Base-by-base conservation (phyloP, 1,140 invertebrate genomes). In the Listronotus bonariensis region DNA sequence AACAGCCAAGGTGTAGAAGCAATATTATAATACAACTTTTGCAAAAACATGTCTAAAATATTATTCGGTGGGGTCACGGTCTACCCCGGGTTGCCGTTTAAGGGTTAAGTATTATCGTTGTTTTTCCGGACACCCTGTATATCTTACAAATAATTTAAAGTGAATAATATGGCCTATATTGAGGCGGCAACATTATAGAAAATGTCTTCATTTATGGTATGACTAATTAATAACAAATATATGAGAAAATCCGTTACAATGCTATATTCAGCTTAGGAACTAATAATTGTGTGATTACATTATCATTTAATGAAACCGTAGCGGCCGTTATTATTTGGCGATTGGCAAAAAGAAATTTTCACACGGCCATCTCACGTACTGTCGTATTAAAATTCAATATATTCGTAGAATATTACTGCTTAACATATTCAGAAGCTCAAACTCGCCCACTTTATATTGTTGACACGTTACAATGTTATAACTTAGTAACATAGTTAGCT, bases 341-440 rank as follows among this genome's bases (percentile, higher is more conserved):
- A 48, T 53, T 53, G 36, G 51, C 51, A 40, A 36, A 53, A 53
- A 53, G 51, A 36, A 53, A 53, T 26, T 53, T 53, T 53, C 51
- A 53, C 51, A 53, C 51, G 51, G 51, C 32, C 51, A 40, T 36
- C 51, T 38, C 51, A 53, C 36, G 51, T 48, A 48, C 36, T 36
- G 51, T n/a, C 51, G 51, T 53, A 53, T 53, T 53, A 53, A 53
- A 53, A 53, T 53, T 53, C 51, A 53, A 40, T 53, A 53, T 53
- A 53, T 53, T 53, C 51, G 32, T 31, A 53, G 51, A 53, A 53
- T 38, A 53, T 53, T 53, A 53, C 36, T 31, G 51, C 31, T 53
- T 40, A 40, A 53, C 36, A 40, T 53, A 53, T 53, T 53, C 51
- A 53, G 36, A 40, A 38, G 51, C 36, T 40, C 6, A 32, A 17